Conservation (phyloP, 2,113 vertebrate species). For the Corythoichthys intestinalis region DNA sequence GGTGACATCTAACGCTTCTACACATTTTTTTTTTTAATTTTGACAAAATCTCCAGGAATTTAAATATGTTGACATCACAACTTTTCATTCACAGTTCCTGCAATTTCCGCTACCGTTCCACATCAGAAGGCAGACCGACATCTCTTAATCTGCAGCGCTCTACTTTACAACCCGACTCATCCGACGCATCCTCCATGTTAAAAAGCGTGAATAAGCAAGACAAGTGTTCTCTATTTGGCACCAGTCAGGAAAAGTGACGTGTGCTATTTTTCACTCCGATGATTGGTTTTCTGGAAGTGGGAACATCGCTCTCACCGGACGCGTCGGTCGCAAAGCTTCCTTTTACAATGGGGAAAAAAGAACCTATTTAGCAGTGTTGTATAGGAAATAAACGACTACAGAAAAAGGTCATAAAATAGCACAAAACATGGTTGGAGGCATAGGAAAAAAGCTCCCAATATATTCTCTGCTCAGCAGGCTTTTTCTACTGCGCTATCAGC, state of each 20-base stretch:
- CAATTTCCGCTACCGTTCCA: no score
- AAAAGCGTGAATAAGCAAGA: conserved; percentile 63
- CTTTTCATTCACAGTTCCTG: no score
- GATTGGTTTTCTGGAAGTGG: conserved; percentile 21
- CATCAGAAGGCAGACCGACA: background rate
- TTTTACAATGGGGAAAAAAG: conserved; percentile 24
- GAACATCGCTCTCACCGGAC: conserved; percentile 14
- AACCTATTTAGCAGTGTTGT: conserved; percentile 21
- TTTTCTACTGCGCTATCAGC: conserved; percentile 23
- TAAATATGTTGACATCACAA: no score
- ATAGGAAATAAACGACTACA: conserved; percentile 36
- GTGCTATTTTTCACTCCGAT: conserved; percentile 30
- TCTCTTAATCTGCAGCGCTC: conserved; percentile 45
- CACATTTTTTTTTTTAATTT: no score
- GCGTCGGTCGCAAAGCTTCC: conserved; percentile 33
- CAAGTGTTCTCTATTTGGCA: conserved; percentile 49
- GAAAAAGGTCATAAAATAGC: conserved; percentile 25
- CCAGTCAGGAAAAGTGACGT: conserved; percentile 47
- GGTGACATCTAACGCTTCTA: no score
- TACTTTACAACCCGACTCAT: conserved; percentile 54
- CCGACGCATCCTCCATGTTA: conserved; percentile 52
- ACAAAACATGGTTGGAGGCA: conserved; percentile 24
- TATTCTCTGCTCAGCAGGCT: conserved; percentile 24
- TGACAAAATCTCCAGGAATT: no score
- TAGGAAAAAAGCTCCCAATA: conserved; percentile 34